Percentiles rank a stretch among this genome's conserved stretches.
These are phyloP conservation scores for Poecile montanus DNA, from an alignment of 2,797 vertebrate species.

Conservation along the genomic window DNA sequence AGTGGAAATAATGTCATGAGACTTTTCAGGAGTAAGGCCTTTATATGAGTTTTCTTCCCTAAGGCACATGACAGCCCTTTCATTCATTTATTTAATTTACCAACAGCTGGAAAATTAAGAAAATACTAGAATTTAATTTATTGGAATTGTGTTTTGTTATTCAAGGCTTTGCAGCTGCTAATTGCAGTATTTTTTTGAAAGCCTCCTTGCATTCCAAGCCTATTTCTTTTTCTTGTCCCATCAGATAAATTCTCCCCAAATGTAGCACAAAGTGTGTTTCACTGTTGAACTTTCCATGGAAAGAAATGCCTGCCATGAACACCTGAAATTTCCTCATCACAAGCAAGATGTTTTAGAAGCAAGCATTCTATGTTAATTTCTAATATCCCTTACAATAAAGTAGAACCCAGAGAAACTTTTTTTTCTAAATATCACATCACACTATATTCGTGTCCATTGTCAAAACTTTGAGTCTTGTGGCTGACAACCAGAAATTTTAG, in stretches of 20 bases:
- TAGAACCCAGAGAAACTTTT: background rate
- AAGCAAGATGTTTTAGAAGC: background rate
- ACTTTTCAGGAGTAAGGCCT: background rate
- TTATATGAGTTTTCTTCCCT: background rate
- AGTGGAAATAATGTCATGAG: background rate
- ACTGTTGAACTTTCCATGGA: background rate
- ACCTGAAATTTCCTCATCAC: background rate
- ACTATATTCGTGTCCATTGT: background rate
- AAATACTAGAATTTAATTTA: background rate
- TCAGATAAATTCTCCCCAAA: background rate
- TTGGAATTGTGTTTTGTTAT: background rate
- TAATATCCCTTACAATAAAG: background rate
- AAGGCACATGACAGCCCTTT: fast-evolving
- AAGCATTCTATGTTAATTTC: background rate
- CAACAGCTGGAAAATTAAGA: background rate
- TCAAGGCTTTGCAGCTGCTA: background rate
- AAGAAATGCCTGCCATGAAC: background rate
- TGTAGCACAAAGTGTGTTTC: background rate
- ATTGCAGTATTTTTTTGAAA: background rate
- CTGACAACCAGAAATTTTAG: background rate
- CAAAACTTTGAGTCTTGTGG: background rate
- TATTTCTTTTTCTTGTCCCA: background rate
- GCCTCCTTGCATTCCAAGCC: background rate
- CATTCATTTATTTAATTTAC: background rate
- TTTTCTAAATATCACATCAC: background rate